Evolutionary conservation across 53 echinoderm and acorn worm species (phyloP), one percentile per base, ranked within the genome.

Genomic region (Holothuria leucospilota): DNA sequence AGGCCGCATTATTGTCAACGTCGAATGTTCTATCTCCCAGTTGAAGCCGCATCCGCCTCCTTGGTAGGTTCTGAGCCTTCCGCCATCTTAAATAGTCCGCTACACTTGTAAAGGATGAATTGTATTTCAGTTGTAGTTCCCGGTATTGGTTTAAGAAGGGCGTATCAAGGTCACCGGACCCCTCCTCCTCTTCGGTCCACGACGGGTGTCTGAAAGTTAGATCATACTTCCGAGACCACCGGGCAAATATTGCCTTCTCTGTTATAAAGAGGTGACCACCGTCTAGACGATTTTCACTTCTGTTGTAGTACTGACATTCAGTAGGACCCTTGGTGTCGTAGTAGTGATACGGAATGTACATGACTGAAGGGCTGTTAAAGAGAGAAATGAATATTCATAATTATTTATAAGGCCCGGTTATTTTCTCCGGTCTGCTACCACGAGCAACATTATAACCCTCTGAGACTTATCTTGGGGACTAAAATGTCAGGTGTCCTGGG

Each of bases 261-360:
- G 96, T 96, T 88, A 96, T 96, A 60, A 96, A 96, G 13, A 96
- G 92, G 85, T 96, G 96, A 0, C 96, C 96, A 23, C 96, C 90
- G 16, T 81, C 89, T 13, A 92, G 84, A 5, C 89, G 77, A 8
- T 25, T 92, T 73, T 96, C 96, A 64, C 96, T 96, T 51, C 63
- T 62, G 68, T 96, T 92, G 84, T 94, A 96, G 78, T 96, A 96
- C 39, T 85, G 65, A 59, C 96, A 96, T 75, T 96, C 96, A n/a
- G 83, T 92, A 27, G 81, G 70, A 29, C 89, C 91, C 6, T 67
- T 52, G 0, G 88, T 84, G 56, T 94, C 96, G 77, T 96, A 96
- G 89, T 96, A 96, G 58, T 96, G 96, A 63, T 96, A 96, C 0
- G 96, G 94, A 8, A 96, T 84, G 53, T 58, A 58, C 15, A 85